phyloP scores from a whole-genome alignment of 2,113 vertebrate species.

The Laticauda laticaudata region DNA sequence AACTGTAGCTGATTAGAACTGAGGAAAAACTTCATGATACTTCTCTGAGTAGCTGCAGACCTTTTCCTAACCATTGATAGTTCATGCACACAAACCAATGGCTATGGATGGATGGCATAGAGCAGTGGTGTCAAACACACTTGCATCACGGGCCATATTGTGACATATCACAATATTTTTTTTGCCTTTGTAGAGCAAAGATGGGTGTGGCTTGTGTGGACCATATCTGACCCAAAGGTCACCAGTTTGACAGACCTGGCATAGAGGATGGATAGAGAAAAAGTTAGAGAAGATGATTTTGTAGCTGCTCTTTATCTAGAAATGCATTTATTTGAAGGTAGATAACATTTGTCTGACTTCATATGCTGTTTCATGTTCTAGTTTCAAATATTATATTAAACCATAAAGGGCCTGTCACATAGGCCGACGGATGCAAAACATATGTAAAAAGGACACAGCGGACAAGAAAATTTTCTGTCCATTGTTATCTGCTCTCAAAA shows the following conservation, averaged over 20 bases:
- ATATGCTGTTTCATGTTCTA: not conserved
- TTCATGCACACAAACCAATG: not conserved
- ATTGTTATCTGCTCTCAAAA: no score
- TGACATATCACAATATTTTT: no score
- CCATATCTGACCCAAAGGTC: no score
- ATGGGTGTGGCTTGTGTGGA: no score
- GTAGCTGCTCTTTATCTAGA: not conserved
- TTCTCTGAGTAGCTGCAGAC: not conserved
- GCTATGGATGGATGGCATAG: not conserved
- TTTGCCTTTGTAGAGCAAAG: no score
- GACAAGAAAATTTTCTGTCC: no score
- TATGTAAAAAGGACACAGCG: no score
- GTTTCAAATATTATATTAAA: not conserved
- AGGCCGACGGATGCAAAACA: no score
- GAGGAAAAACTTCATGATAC: not conserved
- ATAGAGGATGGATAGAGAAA: not conserved
- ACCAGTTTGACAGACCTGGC: no score
- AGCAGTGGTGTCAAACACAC: no score
- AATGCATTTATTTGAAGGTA: not conserved
- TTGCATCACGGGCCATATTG: no score
- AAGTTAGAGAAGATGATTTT: not conserved
- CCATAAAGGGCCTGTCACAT: not conserved
- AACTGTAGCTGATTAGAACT: not conserved
- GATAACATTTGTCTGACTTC: not conserved
- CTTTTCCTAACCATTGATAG: not conserved